These are phyloP conservation scores for Folsomia manolachei DNA, from an alignment of 2,888 invertebrate genomes.

Conservation along the genomic window DNA sequence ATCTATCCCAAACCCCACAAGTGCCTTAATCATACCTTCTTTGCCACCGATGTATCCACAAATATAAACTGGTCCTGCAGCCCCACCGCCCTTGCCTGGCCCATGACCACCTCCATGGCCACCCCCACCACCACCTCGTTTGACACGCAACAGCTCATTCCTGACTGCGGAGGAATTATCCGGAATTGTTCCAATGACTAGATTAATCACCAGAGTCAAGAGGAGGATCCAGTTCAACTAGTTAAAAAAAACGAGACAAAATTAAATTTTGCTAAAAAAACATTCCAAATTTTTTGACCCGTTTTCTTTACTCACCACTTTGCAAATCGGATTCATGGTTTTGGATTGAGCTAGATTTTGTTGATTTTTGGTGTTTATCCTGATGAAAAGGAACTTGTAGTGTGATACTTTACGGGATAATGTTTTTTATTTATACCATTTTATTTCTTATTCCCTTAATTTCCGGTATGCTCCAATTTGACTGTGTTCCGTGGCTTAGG, in stretches of 20 bases:
- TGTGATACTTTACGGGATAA: not conserved
- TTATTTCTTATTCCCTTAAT: too few species aligned
- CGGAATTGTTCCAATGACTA: not conserved
- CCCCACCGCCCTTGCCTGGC: not conserved
- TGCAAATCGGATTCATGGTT: not conserved
- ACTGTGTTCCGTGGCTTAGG: too few species aligned
- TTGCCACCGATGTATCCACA: not conserved
- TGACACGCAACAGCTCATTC: not conserved
- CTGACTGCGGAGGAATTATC: not conserved
- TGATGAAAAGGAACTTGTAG: not conserved
- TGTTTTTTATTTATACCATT: not conserved
- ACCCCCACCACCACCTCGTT: not conserved
- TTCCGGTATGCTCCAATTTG: too few species aligned
- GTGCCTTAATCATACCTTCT: not conserved
- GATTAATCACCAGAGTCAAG: not conserved
- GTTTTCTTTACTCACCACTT: not conserved
- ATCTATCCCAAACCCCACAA: too few species aligned
- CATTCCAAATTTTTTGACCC: not conserved
- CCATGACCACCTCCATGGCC: not conserved
- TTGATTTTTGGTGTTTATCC: too few species aligned
- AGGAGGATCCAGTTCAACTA: not conserved
- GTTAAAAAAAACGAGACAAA: not conserved
- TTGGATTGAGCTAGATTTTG: not conserved
- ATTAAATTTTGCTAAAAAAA: not conserved
- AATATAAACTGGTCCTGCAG: not conserved